Base-by-base conservation (phyloP, 2,797 vertebrate species). In the Macroramphosus scolopax region DNA sequence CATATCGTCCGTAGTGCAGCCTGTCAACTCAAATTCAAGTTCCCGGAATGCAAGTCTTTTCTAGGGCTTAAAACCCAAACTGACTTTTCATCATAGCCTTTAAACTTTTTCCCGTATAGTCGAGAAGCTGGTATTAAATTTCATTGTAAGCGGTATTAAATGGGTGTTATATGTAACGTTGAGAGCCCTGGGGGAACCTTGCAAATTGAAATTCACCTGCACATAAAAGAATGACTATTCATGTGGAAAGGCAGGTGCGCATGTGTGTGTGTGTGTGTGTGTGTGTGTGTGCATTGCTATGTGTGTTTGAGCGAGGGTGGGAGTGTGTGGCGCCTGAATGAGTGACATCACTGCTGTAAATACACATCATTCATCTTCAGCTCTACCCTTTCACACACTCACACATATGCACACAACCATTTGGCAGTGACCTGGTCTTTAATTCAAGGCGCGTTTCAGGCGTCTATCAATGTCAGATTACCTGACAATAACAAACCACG, bases 301-400 rank as follows among this genome's bases (percentile, higher is more conserved):
- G 29, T 14, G 13, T n/a, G 25, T 20, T 22, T 29, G 14, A 26
- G 15, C 20, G 30, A 32, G 31, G 29, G 18, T 44, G 51, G 28
- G 31, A 30, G 40, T 41, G 14, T 47, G 30, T 17, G 18, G 30
- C 30, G 13, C 1, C 37, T 52, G 30, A 61, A 17, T 66, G 40
- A 59, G 56, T 64, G 58, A 46, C 38, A 67, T 38, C 60, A 52
- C 60, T 72, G 63, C 45, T 68, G 56, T 72, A 70, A 76, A 65
- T 54, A 74, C 45, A 53, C 45, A 33, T 60, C 17, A 30, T 38
- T 66, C 45, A 50, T 51, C 58, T 51, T 64, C 59, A 69, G 24
- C 25, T 63, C 20, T 51, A 34, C 42, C 43, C 17, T 54, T 48
- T 33, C 20, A 35, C 12, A 24, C 37, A 42, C 14, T 22, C 31